Base-by-base conservation (phyloP, 2,797 vertebrate species). In the Amblyopsis hoosieri region DNA sequence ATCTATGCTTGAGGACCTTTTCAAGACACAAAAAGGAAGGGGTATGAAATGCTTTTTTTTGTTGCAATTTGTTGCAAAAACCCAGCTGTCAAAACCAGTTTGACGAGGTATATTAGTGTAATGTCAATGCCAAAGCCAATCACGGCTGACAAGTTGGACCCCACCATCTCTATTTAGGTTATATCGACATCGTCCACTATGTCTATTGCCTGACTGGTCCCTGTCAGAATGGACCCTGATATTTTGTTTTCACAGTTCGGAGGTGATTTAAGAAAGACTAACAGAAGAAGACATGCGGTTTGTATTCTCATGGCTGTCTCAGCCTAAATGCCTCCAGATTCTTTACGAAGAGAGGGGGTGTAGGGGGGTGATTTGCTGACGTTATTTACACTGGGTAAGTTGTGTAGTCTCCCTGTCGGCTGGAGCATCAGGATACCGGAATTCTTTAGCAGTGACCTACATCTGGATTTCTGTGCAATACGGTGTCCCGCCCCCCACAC, bases 401-500 rank as follows among this genome's bases (percentile, higher is more conserved):
- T 90, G 90, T 80, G 86, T 70, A 83, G 86, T 82, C 90, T 90
- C 85, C 84, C 88, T 71, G 76, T 88, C 85, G 88, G 88, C 85
- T 83, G 82, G 84, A 86, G 89, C 86, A 90, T 90, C 86, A 84
- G 87, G 88, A 89, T 87, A 90, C 85, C 71, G 86, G 90, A 91
- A 90, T 92, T 91, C 85, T 85, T 88, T 89, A 87, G 87, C 87
- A 84, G 84, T 90, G 90, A 92, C 90, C 91, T 90, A 91, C 92
- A 93, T 93, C 91, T 93, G 91, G 92, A 91, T 91, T 91, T 91
- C 79, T 90, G 87, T 79, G 80, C 75, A 84, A 69, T 74, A 73
- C 78, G 63, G 64, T 72, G 75, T 84, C 81, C 87, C 83, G 74
- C 85, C 82, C 81, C 37, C 8, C 37, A 29, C 23, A 29, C 23